Base-by-base conservation (phyloP, 2,888 invertebrate species). In the Acanthoscelides obtectus region DNA sequence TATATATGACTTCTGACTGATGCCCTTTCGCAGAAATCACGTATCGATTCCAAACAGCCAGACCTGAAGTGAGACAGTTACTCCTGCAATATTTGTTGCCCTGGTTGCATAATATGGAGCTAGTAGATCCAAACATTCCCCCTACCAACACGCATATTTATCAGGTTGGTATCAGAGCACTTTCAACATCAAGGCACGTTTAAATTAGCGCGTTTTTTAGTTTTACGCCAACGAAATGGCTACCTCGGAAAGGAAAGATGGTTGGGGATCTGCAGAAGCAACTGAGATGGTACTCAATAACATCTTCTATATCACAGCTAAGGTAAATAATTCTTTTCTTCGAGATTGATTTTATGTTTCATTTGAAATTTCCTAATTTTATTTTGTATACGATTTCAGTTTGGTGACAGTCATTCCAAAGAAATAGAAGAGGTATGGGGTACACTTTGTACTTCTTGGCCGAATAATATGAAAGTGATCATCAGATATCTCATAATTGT, bases 261-360 rank as follows among this genome's bases (percentile, higher is more conserved):
- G 99, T 0, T 98, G 99, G 90, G 99, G 99, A 66, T 98, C 98
- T 0, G 95, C 95, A 0, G 98, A 99, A 86, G 99, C 99, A n/a
- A 99, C 99, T 0, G 99, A 99, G 87, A 98, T 99, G 97, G 97
- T 99, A 69, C 90, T 99, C 75, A 99, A 99, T 86, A 99, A 99
- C 87, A 91, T 99, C 21, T 96, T 99, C 86, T 99, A 98, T 86
- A 94, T 99, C 80, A 99, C 99, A 5, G 95, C 97, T 2, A 97
- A 97, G 92, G 95, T 95, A 87, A 67, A 21, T 21, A n/a, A 63
- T 63, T 12, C 63, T 63, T 63, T 63, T 63, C 8, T 63, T 8
- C 63, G 17, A 63, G 17, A 63, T n/a, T n/a, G n/a, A n/a, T n/a
- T n/a, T n/a, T n/a, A n/a, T n/a, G n/a, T n/a, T n/a, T n/a, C n/a